Conservation (phyloP, 37 sponge, comb jelly and placozoan genomes). For the Cliona cf. orientalis region DNA sequence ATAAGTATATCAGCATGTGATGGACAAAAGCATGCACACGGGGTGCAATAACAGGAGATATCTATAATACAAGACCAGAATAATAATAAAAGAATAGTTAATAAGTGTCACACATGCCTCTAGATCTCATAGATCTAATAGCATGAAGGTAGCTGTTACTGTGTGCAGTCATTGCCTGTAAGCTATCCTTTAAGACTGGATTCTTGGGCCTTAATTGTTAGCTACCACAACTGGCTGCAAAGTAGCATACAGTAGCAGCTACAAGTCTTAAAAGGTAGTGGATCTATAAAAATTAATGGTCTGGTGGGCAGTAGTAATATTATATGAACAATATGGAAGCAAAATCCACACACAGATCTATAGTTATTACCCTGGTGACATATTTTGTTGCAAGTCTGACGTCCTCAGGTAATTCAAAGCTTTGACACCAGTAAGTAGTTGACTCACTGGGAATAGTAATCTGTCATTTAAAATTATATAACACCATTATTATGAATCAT, state of each 20-base stretch:
- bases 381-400: background rate
- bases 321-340: background rate
- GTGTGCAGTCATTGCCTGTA: no score
- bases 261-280: background rate
- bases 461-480: no score
- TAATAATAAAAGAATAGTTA: no score
- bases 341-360: background rate
- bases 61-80: background rate
- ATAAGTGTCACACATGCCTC: no score
- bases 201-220: no score
- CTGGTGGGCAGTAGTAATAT: background rate
- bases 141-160: no score
- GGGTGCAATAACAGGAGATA: conserved; percentile 22
- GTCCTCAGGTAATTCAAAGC: background rate
- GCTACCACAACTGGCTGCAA: no score
- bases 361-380: conserved; percentile 3
- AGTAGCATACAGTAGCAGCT: background rate
- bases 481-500: no score
- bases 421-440: conserved; percentile 31
- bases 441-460: no score
- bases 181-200: no score
- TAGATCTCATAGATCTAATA: no score
- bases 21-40: conserved; percentile 34
- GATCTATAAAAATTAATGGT: background rate
- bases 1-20: conserved; percentile 42